Percentiles rank a stretch among this genome's conserved stretches.
Evolutionary conservation across 1,140 invertebrate species (phyloP).

Genomic region (Achatina immaculata): DNA sequence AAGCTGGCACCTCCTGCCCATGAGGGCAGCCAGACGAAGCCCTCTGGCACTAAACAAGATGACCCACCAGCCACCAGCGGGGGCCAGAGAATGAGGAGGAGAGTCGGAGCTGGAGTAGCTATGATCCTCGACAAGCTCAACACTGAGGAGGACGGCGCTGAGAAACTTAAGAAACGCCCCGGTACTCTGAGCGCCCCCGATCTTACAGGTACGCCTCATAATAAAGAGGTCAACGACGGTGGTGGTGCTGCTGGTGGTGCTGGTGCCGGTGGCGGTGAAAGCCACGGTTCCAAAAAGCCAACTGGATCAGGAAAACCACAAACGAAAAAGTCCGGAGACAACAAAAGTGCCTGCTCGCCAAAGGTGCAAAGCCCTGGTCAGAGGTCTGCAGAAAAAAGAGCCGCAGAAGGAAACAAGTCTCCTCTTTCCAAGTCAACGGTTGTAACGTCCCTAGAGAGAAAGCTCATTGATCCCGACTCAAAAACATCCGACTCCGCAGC

Average conservation of each 20-base stretch:
- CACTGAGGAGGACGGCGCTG: constrained; percentile 56
- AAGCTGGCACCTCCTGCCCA: not conserved
- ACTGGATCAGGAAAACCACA: constrained; percentile 2
- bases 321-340: constrained; percentile 18
- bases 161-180: constrained; percentile 25
- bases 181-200: constrained; percentile 47
- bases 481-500: not conserved
- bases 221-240: constrained; percentile 11
- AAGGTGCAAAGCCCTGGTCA: constrained; percentile 31
- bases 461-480: not conserved
- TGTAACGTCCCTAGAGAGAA: constrained; percentile 5
- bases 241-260: not conserved
- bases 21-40: not conserved
- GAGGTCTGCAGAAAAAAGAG: not conserved
- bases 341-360: constrained; percentile 26
- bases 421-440: not conserved
- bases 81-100: constrained; percentile 11
- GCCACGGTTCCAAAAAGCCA: not conserved
- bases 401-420: not conserved
- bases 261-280: not conserved
- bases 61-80: not conserved
- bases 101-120: constrained; percentile 46
- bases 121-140: constrained; percentile 58
- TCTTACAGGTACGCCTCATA: constrained; percentile 24
- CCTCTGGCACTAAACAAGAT: not conserved